Conservation (phyloP, 2,113 vertebrate species). For the human (Homo sapiens) region DNA sequence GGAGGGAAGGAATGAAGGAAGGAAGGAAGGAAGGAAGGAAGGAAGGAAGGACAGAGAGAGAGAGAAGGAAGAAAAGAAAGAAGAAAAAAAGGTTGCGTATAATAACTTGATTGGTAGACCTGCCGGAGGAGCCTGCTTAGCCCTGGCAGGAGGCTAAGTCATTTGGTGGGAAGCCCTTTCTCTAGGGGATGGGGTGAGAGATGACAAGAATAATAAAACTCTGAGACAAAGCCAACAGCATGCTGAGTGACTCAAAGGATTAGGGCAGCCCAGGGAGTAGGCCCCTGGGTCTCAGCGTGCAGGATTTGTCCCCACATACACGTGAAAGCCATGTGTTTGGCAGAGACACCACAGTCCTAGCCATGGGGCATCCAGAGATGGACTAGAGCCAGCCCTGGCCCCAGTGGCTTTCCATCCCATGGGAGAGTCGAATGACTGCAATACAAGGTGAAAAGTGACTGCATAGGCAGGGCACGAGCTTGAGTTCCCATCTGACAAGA, state of each 20-base stretch:
- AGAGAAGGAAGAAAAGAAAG: neutral
- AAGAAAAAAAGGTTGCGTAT: neutral
- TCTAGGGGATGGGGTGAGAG: neutral
- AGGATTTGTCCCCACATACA: neutral
- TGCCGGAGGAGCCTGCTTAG: neutral
- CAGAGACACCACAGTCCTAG: neutral
- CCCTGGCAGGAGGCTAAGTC: neutral
- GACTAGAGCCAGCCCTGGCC: neutral
- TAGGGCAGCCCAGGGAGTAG: neutral
- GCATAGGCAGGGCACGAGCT: neutral
- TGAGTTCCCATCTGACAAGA: neutral
- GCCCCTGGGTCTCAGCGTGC: neutral
- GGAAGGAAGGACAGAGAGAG: accelerated
- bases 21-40: too few relatives aligned
- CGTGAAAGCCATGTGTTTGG: neutral
- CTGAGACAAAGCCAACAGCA: neutral
- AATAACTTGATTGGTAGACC: neutral
- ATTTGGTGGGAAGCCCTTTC: neutral
- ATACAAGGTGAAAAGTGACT: neutral
- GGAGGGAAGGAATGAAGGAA: neutral
- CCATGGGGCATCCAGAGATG: neutral
- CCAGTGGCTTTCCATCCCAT: accelerated
- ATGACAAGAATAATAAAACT: neutral
- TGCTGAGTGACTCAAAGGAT: neutral
- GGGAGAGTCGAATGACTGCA: neutral